Percentiles rank a stretch among this genome's conserved stretches.
These are phyloP conservation scores for Thelaira solivaga DNA, from an alignment of 2,888 invertebrate genomes.

Conservation along the genomic window DNA sequence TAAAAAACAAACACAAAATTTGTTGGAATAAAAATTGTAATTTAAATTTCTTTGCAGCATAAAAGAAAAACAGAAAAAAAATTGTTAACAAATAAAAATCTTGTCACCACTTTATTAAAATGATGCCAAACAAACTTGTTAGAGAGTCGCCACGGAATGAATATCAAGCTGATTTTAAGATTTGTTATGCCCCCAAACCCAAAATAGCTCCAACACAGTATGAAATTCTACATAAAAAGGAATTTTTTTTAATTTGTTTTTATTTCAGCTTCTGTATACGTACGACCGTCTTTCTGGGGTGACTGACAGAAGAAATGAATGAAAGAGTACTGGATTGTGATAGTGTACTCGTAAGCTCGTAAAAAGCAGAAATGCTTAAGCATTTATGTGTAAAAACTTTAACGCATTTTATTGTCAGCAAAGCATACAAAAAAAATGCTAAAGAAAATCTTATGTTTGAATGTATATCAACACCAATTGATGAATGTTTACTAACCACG, in stretches of 20 bases:
- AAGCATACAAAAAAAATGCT: slow-evolving; percentile 22
- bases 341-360: too few relatives aligned
- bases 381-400: slow-evolving; percentile 57
- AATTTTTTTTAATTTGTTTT: slow-evolving; percentile 58
- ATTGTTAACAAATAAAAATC: slow-evolving; percentile 37
- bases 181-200: slow-evolving; percentile 29
- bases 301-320: slow-evolving; percentile 16
- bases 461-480: slow-evolving; percentile 64
- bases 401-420: slow-evolving; percentile 71
- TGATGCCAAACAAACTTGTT: slow-evolving; percentile 53
- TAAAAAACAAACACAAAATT: not conserved
- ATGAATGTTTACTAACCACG: slow-evolving; percentile 74
- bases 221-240: slow-evolving; percentile 20
- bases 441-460: slow-evolving; percentile 64
- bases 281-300: not conserved
- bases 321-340: not conserved
- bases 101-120: slow-evolving; percentile 62
- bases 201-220: slow-evolving; percentile 21
- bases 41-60: not conserved
- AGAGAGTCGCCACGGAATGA: slow-evolving; percentile 36
- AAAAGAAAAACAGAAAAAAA: not conserved
- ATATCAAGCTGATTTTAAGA: slow-evolving; percentile 34
- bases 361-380: slow-evolving; percentile 50
- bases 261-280: slow-evolving; percentile 55
- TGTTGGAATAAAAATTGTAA: not conserved